Conservation (phyloP, 2,797 vertebrate species). For the Alfaro cultratus region DNA sequence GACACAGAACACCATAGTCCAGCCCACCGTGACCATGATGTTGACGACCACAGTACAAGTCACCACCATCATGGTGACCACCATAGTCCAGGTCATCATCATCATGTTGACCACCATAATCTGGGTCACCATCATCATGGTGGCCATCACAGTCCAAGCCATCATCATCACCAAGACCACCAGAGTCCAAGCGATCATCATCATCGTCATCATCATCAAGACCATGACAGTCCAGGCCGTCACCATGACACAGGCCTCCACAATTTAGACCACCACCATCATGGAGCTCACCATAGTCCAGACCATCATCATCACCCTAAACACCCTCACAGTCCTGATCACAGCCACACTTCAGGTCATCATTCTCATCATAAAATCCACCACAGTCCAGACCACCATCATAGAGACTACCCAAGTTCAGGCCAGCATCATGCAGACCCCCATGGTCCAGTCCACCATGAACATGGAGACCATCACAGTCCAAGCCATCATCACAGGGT, state of each 20-base stretch:
- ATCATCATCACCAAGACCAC: constrained; percentile 4
- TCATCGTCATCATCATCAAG: background rate
- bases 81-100: background rate
- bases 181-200: background rate
- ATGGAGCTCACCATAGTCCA: constrained; percentile 13
- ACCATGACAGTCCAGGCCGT: background rate
- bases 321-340: constrained; percentile 15
- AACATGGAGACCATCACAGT: constrained; percentile 26
- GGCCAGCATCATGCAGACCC: background rate
- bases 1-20: background rate
- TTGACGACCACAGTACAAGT: background rate
- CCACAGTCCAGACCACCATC: constrained; percentile 7
- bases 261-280: constrained; percentile 2
- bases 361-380: constrained; percentile 8
- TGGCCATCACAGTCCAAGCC: background rate
- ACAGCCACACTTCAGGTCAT: background rate
- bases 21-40: background rate
- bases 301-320: constrained; percentile 18
- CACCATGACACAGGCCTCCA: background rate
- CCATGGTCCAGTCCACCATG: background rate
- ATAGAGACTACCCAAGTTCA: constrained; percentile 4
- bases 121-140: constrained; percentile 14
- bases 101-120: constrained; percentile 21
- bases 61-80: constrained; percentile 1
- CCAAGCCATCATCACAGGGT: constrained; percentile 5